Evolutionary conservation across 1,140 invertebrate species (phyloP), one percentile per base, ranked within the genome.

Genomic region (Dryas iulia): DNA sequence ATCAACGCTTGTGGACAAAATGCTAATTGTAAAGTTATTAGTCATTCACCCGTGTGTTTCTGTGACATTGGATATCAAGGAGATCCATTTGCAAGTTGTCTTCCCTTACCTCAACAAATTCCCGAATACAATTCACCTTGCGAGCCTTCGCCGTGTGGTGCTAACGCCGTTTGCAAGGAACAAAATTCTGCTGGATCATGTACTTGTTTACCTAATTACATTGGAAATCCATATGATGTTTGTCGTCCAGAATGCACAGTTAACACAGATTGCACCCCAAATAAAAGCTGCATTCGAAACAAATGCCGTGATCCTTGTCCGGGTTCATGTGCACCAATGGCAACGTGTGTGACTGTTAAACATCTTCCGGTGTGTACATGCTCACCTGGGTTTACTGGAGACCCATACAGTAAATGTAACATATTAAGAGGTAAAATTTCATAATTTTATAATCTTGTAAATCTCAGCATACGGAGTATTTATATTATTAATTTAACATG

Each of bases 251-350:
- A 95, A 83, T 95, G 95, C 83, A 89, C 94, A 8, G 73, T 94
- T 0, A 94, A 94, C 76, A 93, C 93, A 1, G 95, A 96, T 76
- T 96, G 95, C 78, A 83, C 94, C 6, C 93, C 94, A 53, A 94
- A 95, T 78, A 94, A 92, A 76, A 94, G 95, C 25, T 96, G 95
- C 72, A 93, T 95, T 61, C 92, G 94, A 59, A 94, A 94, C 62
- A 95, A 95, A 87, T 96, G 96, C 76, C 92, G 93, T 76, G 94
- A 96, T 85, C 95, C 95, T 2, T 96, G 96, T 74, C 94, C 94
- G 7, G 95, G 95, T 61, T 94, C 94, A 10, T 96, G 95, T 81
- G 95, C 95, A 3, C 91, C 92, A 57, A 94, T 95, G 83, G 95
- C 96, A 3, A 90, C 94, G n/a, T 97, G 96, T 80, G 93, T 93